Conservation (phyloP, 2,797 vertebrate genomes). For the Cuculus canorus region DNA sequence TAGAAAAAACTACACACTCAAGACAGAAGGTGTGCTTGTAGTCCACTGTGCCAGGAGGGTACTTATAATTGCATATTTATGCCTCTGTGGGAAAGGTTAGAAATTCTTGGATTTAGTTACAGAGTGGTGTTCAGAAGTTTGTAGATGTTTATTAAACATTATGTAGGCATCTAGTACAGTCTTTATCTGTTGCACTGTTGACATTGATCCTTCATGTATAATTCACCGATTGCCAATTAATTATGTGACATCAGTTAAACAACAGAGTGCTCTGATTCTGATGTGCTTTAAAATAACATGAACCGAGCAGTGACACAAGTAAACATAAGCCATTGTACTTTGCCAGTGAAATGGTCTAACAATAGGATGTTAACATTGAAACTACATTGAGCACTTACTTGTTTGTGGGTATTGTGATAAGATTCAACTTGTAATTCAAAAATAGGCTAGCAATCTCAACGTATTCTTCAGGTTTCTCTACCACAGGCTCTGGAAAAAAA, state of each 20-base stretch:
- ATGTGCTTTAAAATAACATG: not conserved
- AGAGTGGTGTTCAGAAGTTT: not conserved
- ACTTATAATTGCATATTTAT: accelerated
- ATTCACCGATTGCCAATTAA: not conserved
- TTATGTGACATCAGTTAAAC: not conserved
- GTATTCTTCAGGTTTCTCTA: constrained; percentile 83
- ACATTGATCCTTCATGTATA: not conserved
- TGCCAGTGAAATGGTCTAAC: not conserved
- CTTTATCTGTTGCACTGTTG: not conserved
- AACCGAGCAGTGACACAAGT: not conserved
- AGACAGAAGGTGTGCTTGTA: not conserved
- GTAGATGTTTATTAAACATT: not conserved
- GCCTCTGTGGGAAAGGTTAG: not conserved
- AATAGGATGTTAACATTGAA: not conserved
- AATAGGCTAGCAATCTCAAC: constrained; percentile 89
- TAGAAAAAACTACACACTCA: not conserved
- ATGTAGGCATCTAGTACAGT: not conserved
- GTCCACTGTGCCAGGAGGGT: not conserved
- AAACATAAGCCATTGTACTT: not conserved
- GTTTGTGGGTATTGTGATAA: constrained; percentile 62
- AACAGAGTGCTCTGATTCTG: not conserved
- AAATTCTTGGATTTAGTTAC: not conserved
- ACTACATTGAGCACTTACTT: constrained; percentile 74
- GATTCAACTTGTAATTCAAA: constrained; percentile 77
- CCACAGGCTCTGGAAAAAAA: constrained; percentile 72